Evolutionary conservation across 2,113 vertebrate species (phyloP).

Genomic region (Dascyllus trimaculatus): DNA sequence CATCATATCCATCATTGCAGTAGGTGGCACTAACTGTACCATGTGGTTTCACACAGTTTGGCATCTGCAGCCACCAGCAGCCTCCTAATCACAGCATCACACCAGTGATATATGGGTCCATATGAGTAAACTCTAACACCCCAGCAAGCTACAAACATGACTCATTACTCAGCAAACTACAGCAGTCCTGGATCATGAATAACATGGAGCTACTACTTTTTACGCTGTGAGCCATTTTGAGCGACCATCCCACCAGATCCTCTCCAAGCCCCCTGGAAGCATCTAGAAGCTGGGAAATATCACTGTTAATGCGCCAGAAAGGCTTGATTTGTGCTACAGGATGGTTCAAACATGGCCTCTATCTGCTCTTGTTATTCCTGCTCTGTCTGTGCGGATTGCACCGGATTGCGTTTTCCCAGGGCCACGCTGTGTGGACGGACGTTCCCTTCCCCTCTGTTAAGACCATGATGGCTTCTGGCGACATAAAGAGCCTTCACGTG

Average conservation of each 20-base stretch:
- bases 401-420: constrained; percentile 52
- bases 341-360: constrained; percentile 47
- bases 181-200: neutral
- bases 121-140: too few relatives aligned
- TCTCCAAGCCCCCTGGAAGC: constrained; percentile 30
- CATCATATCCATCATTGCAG: too few relatives aligned
- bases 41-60: too few relatives aligned
- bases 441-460: neutral
- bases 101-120: too few relatives aligned
- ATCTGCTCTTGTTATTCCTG: constrained; percentile 35
- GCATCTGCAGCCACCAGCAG: too few relatives aligned
- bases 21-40: too few relatives aligned
- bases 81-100: too few relatives aligned
- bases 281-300: constrained; percentile 42
- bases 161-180: constrained; percentile 16
- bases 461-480: constrained; percentile 33
- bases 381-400: constrained; percentile 61
- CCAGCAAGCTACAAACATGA: too few relatives aligned
- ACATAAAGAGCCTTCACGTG: constrained; percentile 15
- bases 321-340: constrained; percentile 1
- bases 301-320: constrained; percentile 39
- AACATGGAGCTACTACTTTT: constrained; percentile 3
- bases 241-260: neutral
- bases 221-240: constrained; percentile 21
- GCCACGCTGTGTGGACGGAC: constrained; percentile 24